Percentiles rank a stretch among this genome's conserved stretches.
phyloP scores from a whole-genome alignment of 1,140 invertebrate species.

The Chlorops oryzae region DNA sequence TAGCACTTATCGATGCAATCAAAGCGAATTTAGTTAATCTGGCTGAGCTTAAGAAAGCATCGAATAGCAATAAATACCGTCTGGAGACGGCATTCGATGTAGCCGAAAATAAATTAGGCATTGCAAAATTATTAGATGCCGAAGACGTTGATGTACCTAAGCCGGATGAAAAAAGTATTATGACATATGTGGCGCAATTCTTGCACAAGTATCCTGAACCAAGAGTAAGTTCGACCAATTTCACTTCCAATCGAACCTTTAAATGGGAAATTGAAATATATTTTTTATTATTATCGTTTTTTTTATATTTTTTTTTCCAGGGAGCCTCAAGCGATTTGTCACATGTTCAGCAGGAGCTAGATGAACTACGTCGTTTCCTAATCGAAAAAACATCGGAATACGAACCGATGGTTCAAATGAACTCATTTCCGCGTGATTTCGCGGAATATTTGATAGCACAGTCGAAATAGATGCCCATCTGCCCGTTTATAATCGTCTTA shows the following conservation, averaged over 20 bases:
- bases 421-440: slow-evolving; percentile 59
- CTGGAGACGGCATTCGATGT: slow-evolving; percentile 90
- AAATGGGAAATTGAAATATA: not conserved
- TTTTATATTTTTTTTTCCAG: slow-evolving; percentile 17
- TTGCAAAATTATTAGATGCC: slow-evolving; percentile 85
- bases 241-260: not conserved
- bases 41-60: slow-evolving; percentile 65
- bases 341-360: slow-evolving; percentile 71
- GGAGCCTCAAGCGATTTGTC: slow-evolving; percentile 41
- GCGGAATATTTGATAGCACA: slow-evolving; percentile 66
- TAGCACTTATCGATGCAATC: slow-evolving; percentile 93
- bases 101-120: slow-evolving; percentile 87
- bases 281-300: too few relatives aligned
- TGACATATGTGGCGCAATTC: slow-evolving; percentile 99
- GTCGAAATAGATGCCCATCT: slow-evolving; percentile 62
- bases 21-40: slow-evolving; percentile 88
- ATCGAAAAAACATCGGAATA: slow-evolving; percentile 64
- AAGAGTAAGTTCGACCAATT: slow-evolving; percentile 48
- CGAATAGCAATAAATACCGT: slow-evolving; percentile 70
- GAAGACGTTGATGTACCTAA: slow-evolving; percentile 96
- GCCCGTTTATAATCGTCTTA: slow-evolving; percentile 64
- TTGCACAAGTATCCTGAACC: slow-evolving; percentile 90
- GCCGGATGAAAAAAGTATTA: slow-evolving; percentile 97
- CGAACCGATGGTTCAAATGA: slow-evolving; percentile 54
- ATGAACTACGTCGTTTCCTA: slow-evolving; percentile 73